A percentile compares a stretch with the other conserved stretches of the same genome.
Evolutionary conservation across 2,888 invertebrate genomes (phyloP).

Genomic region (Cabera pusaria): DNA sequence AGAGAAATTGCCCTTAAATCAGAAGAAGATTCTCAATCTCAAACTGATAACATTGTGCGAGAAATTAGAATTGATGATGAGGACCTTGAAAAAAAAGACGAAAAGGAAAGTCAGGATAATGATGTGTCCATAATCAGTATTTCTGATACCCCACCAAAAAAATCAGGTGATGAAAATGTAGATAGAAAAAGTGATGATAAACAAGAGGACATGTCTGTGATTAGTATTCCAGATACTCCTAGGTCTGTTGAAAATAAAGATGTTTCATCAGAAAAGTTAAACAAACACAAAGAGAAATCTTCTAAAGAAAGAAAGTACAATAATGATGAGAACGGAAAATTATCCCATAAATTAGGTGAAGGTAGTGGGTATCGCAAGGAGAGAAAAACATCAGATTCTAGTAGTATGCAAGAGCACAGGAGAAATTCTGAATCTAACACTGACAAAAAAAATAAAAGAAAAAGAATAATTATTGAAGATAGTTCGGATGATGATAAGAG

Average conservation of each 20-base stretch:
- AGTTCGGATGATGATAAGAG: constrained; percentile 39
- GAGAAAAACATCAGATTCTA: too few species aligned
- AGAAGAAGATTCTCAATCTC: constrained; percentile 12
- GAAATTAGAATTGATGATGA: constrained; percentile 10
- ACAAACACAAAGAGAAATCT: constrained; percentile 2
- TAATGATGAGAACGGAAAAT: constrained; percentile 5
- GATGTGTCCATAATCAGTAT: constrained; percentile 4
- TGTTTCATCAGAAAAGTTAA: not conserved
- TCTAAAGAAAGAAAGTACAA: constrained; percentile 6
- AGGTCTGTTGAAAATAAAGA: not conserved
- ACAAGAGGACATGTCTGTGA: constrained; percentile 7
- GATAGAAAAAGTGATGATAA: constrained; percentile 2
- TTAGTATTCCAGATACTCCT: constrained; percentile 13
- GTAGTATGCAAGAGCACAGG: not conserved
- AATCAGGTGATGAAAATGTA: not conserved
- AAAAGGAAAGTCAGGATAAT: constrained; percentile 1
- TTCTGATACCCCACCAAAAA: constrained; percentile 6
- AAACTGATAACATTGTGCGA: constrained; percentile 8
- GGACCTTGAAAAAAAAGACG: constrained; percentile 6
- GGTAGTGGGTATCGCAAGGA: too few species aligned
- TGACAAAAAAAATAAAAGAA: constrained; percentile 29
- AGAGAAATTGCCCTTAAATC: constrained; percentile 5
- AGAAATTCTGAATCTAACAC: constrained; percentile 5
- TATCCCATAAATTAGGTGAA: not conserved
- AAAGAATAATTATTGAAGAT: constrained; percentile 35